Evolutionary conservation across 2,888 invertebrate genomes (phyloP).

Genomic region (Polydrusus pterygomalis): DNA sequence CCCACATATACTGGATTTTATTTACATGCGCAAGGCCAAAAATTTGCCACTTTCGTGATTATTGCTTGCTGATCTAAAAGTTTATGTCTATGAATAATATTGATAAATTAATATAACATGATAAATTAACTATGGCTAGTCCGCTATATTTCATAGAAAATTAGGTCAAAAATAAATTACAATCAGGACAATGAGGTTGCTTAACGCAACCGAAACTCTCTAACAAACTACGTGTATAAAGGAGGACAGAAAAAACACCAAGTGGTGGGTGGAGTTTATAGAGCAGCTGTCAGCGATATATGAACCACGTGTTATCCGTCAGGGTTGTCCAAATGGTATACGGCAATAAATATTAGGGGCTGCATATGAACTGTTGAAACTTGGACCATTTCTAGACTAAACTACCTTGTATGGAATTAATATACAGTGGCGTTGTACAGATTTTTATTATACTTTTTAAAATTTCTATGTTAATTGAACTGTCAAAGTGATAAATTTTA

Average conservation of each 20-base stretch:
- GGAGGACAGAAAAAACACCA: conserved; percentile 55
- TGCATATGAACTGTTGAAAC: conserved; percentile 40
- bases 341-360: conserved; percentile 43
- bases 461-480: too few species aligned
- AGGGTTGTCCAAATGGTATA: conserved; percentile 63
- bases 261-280: conserved; percentile 63
- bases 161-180: conserved; percentile 5
- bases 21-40: too few species aligned
- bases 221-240: conserved; percentile 50
- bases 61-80: too few species aligned
- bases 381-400: conserved; percentile 48
- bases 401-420: conserved; percentile 36
- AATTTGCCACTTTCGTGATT: too few species aligned
- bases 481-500: too few species aligned
- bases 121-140: too few species aligned
- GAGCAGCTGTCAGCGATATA: conserved; percentile 67
- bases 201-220: conserved; percentile 18
- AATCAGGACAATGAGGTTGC: conserved; percentile 4
- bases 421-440: conserved; percentile 32
- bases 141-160: too few species aligned
- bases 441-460: background rate
- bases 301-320: conserved; percentile 66
- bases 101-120: too few species aligned
- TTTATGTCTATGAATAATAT: too few species aligned
- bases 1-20: too few species aligned